Evolutionary conservation across 2,113 vertebrate genomes (phyloP).

Genomic region (Amphilophus citrinellus): DNA sequence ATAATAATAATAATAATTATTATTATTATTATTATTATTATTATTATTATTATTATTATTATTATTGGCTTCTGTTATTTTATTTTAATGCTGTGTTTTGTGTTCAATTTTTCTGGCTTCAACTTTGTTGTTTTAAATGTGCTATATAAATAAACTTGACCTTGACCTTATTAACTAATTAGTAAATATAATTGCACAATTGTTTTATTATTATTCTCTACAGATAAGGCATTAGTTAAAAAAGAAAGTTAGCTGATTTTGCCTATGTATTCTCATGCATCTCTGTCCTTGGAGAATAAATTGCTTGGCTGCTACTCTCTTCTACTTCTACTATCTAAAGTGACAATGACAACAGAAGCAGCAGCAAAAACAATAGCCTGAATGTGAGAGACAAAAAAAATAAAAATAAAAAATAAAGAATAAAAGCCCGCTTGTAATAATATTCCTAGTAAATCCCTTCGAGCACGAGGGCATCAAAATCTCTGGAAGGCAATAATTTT

Average conservation of each 20-base stretch:
- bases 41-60: no score
- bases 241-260: not conserved
- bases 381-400: not conserved
- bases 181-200: not conserved
- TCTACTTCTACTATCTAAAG: not conserved
- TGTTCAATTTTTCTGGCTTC: no score
- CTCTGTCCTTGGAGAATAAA: not conserved
- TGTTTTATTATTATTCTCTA: not conserved
- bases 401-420: not conserved
- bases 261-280: slow-evolving; percentile 10
- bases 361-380: not conserved
- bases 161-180: not conserved
- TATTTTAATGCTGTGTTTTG: no score
- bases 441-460: slow-evolving; percentile 10
- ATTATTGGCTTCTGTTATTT: no score
- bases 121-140: no score
- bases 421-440: not conserved
- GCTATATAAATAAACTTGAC: no score
- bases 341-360: not conserved
- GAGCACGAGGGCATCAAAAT: slow-evolving; percentile 20
- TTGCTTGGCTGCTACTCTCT: not conserved
- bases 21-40: no score
- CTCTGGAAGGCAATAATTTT: slow-evolving; percentile 48
- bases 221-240: no score
- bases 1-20: no score